Conservation (phyloP, 2,888 invertebrate species). For the Achlya flavicornis region DNA sequence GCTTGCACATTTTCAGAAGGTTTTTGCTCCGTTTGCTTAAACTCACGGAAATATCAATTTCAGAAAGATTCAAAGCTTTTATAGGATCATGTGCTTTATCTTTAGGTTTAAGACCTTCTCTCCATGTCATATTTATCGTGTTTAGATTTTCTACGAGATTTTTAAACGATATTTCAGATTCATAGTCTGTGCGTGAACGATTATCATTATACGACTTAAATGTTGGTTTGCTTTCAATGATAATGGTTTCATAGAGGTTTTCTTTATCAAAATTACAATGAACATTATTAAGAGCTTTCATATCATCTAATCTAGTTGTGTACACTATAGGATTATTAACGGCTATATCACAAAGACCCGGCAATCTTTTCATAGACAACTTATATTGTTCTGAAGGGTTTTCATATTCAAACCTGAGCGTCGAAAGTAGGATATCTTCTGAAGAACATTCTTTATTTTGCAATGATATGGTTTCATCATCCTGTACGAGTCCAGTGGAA, state of each 20-base stretch:
- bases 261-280: neutral
- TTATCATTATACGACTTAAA: neutral
- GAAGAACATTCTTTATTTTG: neutral
- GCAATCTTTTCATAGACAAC: neutral
- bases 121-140: neutral
- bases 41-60: neutral
- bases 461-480: neutral
- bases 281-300: conserved; percentile 33
- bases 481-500: neutral
- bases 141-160: neutral
- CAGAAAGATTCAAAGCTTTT: neutral
- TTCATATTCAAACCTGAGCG: neutral
- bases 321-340: conserved; percentile 33
- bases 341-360: neutral
- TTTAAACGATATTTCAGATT: neutral
- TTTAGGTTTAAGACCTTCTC: neutral
- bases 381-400: neutral
- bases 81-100: conserved; percentile 11
- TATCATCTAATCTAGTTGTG: conserved; percentile 50
- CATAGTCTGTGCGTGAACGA: neutral
- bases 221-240: conserved; percentile 41
- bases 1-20: conserved; percentile 18
- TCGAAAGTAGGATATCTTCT: neutral
- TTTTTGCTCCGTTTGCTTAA: neutral
- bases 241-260: conserved; percentile 19